phyloP scores from a whole-genome alignment of 1,140 invertebrate species.

The Ceratosolen fusciceps region DNA sequence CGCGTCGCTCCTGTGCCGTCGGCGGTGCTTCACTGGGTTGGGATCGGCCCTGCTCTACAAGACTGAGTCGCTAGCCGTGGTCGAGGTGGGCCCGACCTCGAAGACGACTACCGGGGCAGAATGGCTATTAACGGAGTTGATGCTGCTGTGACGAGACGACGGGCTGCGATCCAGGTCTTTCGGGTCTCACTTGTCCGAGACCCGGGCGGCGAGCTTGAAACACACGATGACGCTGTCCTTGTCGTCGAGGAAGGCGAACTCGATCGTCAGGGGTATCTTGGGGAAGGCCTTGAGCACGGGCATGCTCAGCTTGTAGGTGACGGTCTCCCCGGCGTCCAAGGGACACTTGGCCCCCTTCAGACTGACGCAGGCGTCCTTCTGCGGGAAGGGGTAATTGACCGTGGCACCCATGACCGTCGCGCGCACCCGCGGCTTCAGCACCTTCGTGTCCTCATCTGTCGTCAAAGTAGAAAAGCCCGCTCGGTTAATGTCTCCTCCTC shows the following conservation, averaged over 20 bases:
- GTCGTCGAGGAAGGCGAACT: conserved; percentile 53
- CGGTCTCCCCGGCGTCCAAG: conserved; percentile 53
- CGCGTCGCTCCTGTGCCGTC: too few relatives aligned
- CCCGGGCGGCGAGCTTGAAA: conserved; percentile 51
- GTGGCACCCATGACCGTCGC: conserved; percentile 35
- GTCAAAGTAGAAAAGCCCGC: background rate
- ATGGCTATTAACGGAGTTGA: too few relatives aligned
- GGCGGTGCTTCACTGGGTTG: too few relatives aligned
- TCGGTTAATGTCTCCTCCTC: too few relatives aligned
- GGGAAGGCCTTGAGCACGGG: conserved; percentile 55
- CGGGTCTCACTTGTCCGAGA: conserved; percentile 45
- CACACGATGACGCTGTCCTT: conserved; percentile 48
- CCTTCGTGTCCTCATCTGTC: conserved; percentile 50
- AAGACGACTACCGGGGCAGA: too few relatives aligned
- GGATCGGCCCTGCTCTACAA: too few relatives aligned
- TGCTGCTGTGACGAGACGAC: too few relatives aligned
- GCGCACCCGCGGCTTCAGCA: conserved; percentile 52
- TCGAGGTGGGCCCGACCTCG: too few relatives aligned
- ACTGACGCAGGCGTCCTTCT: conserved; percentile 56
- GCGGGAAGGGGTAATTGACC: conserved; percentile 50
- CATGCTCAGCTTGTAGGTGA: conserved; percentile 58
- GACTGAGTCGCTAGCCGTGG: too few relatives aligned
- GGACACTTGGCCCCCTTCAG: conserved; percentile 58
- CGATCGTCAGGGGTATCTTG: conserved; percentile 46
- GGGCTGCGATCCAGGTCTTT: background rate